Evolutionary conservation across 2,888 invertebrate genomes (phyloP).

Genomic region (Hanleya hanleyi): DNA sequence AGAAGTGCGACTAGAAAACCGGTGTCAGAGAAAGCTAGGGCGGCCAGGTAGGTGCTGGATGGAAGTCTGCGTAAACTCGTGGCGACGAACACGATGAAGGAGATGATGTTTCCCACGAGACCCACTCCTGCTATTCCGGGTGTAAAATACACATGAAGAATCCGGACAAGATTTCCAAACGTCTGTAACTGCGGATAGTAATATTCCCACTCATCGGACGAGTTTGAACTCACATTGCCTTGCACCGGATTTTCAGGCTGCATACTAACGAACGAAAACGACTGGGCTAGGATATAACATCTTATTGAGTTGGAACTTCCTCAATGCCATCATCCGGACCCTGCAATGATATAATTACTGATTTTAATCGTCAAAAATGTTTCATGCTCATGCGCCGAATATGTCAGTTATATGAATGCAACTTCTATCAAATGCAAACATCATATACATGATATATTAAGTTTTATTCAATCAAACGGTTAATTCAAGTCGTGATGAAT

Average conservation of each 20-base stretch:
- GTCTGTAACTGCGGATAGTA: neutral
- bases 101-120: slow-evolving; percentile 82
- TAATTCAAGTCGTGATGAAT: no score
- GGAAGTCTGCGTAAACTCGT: slow-evolving; percentile 84
- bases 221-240: neutral
- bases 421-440: no score
- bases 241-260: neutral
- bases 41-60: slow-evolving; percentile 85
- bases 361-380: no score
- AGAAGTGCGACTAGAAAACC: slow-evolving; percentile 83
- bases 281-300: no score
- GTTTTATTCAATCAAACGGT: no score
- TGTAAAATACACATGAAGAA: slow-evolving; percentile 79
- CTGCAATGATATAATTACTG: no score
- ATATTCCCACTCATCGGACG: neutral
- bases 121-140: slow-evolving; percentile 83
- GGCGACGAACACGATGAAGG: slow-evolving; percentile 83
- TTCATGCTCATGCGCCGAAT: no score
- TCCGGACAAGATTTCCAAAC: slow-evolving; percentile 27
- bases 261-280: no score
- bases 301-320: no score
- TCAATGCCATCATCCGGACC: no score
- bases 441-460: no score
- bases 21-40: slow-evolving; percentile 85
- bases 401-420: no score